Percentiles rank a stretch among this genome's conserved stretches.
Evolutionary conservation across 2,113 vertebrate species (phyloP).

Genomic region (Prunella himalayana): DNA sequence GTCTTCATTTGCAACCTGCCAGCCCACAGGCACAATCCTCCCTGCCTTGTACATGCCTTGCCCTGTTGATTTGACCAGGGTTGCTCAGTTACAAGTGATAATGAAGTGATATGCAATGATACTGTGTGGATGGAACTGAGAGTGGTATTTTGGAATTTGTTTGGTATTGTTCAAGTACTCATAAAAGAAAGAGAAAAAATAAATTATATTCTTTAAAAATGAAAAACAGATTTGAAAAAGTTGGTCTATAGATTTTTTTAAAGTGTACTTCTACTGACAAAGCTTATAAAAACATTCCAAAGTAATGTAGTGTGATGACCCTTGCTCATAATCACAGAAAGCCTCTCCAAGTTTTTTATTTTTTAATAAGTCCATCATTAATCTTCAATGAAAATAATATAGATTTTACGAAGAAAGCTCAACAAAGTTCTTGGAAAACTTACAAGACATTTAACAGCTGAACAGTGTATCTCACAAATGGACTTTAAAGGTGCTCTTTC

Average conservation of each 20-base stretch:
- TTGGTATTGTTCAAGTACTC: neutral
- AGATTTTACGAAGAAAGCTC: constrained; percentile 64
- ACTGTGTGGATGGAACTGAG: neutral
- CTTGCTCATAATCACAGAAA: constrained; percentile 50
- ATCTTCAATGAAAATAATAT: constrained; percentile 65
- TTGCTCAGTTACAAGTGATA: neutral
- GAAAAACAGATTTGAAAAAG: constrained; percentile 46
- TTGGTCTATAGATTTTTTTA: constrained; percentile 18
- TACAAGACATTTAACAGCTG: constrained; percentile 64
- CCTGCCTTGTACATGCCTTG: neutral
- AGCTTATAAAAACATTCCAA: constrained; percentile 63
- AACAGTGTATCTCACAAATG: constrained; percentile 63
- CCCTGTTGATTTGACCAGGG: neutral
- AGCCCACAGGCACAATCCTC: neutral
- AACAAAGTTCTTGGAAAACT: constrained; percentile 61
- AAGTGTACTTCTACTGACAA: constrained; percentile 34
- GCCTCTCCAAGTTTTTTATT: constrained; percentile 45
- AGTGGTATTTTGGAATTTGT: neutral
- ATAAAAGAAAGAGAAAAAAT: neutral
- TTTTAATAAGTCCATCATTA: constrained; percentile 60
- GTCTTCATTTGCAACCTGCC: neutral
- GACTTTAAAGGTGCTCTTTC: constrained; percentile 55
- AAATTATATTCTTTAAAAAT: constrained; percentile 31
- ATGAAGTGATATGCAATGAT: neutral
- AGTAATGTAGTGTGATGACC: constrained; percentile 55